Evolutionary conservation across 1,140 invertebrate species (phyloP), one percentile per base, ranked within the genome.

Genomic region (Drosophila asahinai): DNA sequence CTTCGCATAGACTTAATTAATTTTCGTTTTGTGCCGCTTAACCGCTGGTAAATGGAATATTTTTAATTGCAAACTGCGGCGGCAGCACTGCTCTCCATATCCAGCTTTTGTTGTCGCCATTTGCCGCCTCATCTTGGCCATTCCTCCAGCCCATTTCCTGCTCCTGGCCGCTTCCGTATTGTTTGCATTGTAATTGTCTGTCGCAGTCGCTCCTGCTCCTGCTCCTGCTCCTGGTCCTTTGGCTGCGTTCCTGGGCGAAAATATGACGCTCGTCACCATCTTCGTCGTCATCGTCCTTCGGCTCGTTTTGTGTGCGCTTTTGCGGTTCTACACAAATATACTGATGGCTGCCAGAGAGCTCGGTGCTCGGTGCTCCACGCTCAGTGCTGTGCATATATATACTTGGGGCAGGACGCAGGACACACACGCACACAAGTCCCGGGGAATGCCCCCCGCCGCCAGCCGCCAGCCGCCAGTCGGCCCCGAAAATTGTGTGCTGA

Each of bases 251-350:
- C 47, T 71, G 78, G 63, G 52, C 52, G 54, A 57, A 81, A 84
- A 86, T 81, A 65, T 86, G 65, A 80, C 40, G 42, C 54, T 51
- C 64, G 63, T 71, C 40, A 47, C 38, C 68, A 73, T 15, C 52
- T 36, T 17, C 55, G 14, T 75, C 51, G 55, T 17, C 55, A 9
- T 75, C 51, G 55, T 72, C 67, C 51, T 63, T 64, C 83, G 75
- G 72, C 79, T 30, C 48, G 55, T 57, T 40, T 57, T 87, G 78
- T 81, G 70, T 84, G 83, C 78, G 40, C 49, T 84, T 73, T 81
- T 89, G 84, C 66, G 84, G 84, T 84, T 73, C 66, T 80, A 89
- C 86, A 89, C 84, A 89, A 90, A 89, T 89, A 89, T 90, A 90
- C 81, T 89, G 76, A 73, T 83, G 83, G 77, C 77, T 80, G 54